Base-by-base conservation (phyloP, 2,888 invertebrate species). In the Eupithecia dodoneata region DNA sequence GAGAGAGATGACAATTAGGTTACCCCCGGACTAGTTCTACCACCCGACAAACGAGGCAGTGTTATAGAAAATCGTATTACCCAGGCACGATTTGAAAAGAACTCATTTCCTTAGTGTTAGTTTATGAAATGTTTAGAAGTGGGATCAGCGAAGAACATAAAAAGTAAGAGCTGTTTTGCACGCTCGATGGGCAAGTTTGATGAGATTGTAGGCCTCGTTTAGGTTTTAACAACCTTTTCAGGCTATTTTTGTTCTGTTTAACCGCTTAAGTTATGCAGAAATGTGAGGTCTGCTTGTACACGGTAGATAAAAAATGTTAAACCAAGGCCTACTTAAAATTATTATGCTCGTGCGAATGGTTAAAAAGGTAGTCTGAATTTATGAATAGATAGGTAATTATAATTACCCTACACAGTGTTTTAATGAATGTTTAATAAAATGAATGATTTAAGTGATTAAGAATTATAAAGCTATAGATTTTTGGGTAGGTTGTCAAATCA, bases 31-130 rank as follows among this genome's bases (percentile, higher is more conserved):
- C 44, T 47, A 63, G 47, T 18, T 9, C 72, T 72, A 65, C 30
- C 42, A 63, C 63, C 63, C 66, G 73, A 76, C 49, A 73, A 72
- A 76, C 63, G 67, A 72, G 72, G 76, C 76, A 71, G 75, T 71
- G 73, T 80, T 79, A 82, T 81, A 78, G 80, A 81, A 83, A 82
- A 80, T 80, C 76, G 71, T 72, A 81, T 80, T 79, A 80, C 76
- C 75, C 78, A 77, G 75, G 55, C 74, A 72, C 74, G 74, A 71
- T 79, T 78, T 77, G 74, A 78, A 80, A 77, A 73, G 72, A 79
- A 75, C 79, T 79, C 73, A 76, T 76, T 75, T 72, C 74, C 69
- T 72, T 73, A 79, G 76, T 79, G 80, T 42, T 66, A 15, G 66
- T 42, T 42, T 42, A 77, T 76, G 72, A 4, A 42, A 44, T 45